Percentiles rank a stretch among this genome's conserved stretches.
These are phyloP conservation scores for Stylophora pistillata DNA, from an alignment of 64 coral and sea anemone species.

Conservation along the genomic window DNA sequence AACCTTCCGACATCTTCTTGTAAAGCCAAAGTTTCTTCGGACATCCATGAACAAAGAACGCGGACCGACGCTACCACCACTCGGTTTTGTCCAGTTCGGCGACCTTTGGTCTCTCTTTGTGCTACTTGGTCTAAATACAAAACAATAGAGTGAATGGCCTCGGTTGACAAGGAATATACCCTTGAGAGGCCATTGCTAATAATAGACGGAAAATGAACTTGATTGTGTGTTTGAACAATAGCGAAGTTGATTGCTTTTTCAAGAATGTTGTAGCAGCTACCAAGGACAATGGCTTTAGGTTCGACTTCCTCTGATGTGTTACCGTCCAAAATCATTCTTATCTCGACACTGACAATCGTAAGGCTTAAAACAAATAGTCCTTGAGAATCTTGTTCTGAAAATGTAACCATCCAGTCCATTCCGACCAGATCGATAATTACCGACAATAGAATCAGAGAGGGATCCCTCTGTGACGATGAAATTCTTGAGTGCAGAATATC, in stretches of 20 bases:
- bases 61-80: constrained; percentile 76
- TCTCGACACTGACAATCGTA: constrained; percentile 72
- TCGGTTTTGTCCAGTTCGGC: not conserved
- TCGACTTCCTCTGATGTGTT: constrained; percentile 26
- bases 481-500: constrained; percentile 60
- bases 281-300: constrained; percentile 46
- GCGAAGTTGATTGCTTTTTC: constrained; percentile 82
- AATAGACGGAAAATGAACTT: not conserved
- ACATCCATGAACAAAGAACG: constrained; percentile 76
- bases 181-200: constrained; percentile 35
- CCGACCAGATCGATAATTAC: constrained; percentile 18
- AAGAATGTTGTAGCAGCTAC: constrained; percentile 80
- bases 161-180: constrained; percentile 55
- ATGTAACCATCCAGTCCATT: constrained; percentile 15
- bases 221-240: constrained; percentile 15
- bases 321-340: constrained; percentile 79
- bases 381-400: constrained; percentile 7
- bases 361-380: constrained; percentile 64
- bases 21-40: constrained; percentile 88
- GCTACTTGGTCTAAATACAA: constrained; percentile 51
- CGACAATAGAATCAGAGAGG: constrained; percentile 33
- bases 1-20: constrained; percentile 65
- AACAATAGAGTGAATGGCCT: constrained; percentile 65
- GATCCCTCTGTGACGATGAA: constrained; percentile 51
- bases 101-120: not conserved